Percentiles rank a stretch among this genome's conserved stretches.
These are phyloP conservation scores for Hippasteria phrygiana DNA, from an alignment of 53 echinoderm and acorn worm species.

Conservation along the genomic window DNA sequence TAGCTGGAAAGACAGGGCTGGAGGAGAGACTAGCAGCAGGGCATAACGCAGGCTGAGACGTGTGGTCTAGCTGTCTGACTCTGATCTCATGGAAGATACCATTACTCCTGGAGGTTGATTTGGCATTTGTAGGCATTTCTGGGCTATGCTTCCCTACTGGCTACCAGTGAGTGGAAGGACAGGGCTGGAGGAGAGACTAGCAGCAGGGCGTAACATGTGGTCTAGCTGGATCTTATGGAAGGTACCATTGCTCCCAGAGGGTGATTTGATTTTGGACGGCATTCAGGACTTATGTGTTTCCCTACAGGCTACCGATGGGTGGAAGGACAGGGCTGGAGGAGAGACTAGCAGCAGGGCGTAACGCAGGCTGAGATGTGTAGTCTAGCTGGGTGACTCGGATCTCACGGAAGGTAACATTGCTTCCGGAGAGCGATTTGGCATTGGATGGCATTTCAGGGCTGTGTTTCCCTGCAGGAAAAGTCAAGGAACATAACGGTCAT, in stretches of 20 bases:
- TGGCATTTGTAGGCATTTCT: conserved; percentile 20
- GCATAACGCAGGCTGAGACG: conserved; percentile 79
- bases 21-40: conserved; percentile 76
- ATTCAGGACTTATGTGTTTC: too few species aligned
- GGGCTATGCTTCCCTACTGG: conserved; percentile 54
- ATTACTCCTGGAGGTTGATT: conserved; percentile 23
- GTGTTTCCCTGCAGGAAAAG: conserved; percentile 12
- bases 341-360: conserved; percentile 69
- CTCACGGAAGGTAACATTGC: conserved; percentile 80
- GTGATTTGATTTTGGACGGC: too few species aligned
- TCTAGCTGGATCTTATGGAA: too few species aligned
- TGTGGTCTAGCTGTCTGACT: conserved; percentile 95
- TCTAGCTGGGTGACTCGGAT: conserved; percentile 91
- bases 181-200: too few species aligned
- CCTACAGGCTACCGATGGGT: conserved; percentile 85
- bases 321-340: conserved; percentile 87
- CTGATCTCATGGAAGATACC: conserved; percentile 82
- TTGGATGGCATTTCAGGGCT: conserved; percentile 39
- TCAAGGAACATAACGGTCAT: too few species aligned
- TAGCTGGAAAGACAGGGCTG: conserved; percentile 84
- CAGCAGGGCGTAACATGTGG: too few species aligned
- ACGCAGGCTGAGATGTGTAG: conserved; percentile 84
- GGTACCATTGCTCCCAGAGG: too few species aligned
- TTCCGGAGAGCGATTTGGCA: conserved; percentile 12
- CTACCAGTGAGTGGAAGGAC: too few species aligned